phyloP scores from a whole-genome alignment of 2,888 invertebrate species.

The Scaptodrosophila latifasciaeformis region DNA sequence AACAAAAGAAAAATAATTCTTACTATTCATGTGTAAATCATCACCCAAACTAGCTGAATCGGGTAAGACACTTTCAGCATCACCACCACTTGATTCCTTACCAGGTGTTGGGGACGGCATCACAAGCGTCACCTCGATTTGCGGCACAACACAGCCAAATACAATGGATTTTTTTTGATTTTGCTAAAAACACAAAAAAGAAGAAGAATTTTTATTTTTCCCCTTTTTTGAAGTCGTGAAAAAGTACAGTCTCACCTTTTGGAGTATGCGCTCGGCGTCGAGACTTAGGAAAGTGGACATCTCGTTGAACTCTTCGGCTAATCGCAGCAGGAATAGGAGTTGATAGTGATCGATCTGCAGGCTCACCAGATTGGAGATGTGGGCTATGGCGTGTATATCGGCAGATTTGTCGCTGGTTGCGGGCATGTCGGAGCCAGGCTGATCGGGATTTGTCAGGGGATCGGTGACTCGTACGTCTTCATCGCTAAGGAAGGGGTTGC shows the following conservation, averaged over 20 bases:
- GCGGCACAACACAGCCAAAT: conserved; percentile 87
- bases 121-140: conserved; percentile 90
- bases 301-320: conserved; percentile 88
- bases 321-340: conserved; percentile 89
- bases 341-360: conserved; percentile 96
- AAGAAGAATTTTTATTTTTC: not conserved
- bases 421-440: conserved; percentile 14
- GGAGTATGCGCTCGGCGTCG: conserved; percentile 84
- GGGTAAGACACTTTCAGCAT: conserved; percentile 88
- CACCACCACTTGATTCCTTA: conserved; percentile 89
- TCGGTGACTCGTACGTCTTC: conserved; percentile 58
- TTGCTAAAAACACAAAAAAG: conserved; percentile 54
- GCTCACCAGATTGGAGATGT: conserved; percentile 89
- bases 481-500: conserved; percentile 71
- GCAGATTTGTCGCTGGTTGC: conserved; percentile 77
- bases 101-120: conserved; percentile 89
- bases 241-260: conserved; percentile 73
- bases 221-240: too few species aligned
- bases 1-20: conserved; percentile 70
- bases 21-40: conserved; percentile 81
- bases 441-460: conserved; percentile 15
- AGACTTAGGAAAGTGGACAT: conserved; percentile 86
- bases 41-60: conserved; percentile 91
- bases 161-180: conserved; percentile 77
- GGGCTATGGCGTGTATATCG: conserved; percentile 86